These are phyloP conservation scores for Chaetops frenatus DNA, from an alignment of 2,113 vertebrate species.

Conservation along the genomic window DNA sequence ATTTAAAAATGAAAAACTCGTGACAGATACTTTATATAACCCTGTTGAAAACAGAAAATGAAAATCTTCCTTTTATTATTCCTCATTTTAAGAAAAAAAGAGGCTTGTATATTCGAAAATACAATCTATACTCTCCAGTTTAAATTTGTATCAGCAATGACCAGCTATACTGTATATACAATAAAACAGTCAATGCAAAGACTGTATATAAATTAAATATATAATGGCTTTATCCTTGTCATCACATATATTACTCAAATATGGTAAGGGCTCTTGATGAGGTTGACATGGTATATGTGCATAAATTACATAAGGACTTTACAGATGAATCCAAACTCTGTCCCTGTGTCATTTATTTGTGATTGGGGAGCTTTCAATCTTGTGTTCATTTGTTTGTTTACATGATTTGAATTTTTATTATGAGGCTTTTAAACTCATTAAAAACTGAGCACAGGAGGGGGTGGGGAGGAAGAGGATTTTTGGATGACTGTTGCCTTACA, in stretches of 20 bases:
- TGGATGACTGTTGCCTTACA: background rate
- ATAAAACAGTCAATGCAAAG: background rate
- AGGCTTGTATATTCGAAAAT: background rate
- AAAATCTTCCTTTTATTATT: background rate
- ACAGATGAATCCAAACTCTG: background rate
- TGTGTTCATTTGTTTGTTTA: background rate
- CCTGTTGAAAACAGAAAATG: background rate
- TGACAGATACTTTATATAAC: conserved; percentile 44
- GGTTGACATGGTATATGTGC: background rate
- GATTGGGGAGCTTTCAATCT: background rate
- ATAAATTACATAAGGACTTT: background rate
- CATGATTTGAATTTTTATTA: background rate
- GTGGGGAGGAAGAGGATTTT: background rate
- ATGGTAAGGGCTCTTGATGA: background rate
- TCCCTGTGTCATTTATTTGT: background rate
- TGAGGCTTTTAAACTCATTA: background rate
- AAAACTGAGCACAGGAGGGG: background rate
- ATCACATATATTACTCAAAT: background rate
- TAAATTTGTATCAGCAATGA: background rate
- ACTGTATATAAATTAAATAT: background rate
- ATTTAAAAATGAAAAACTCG: conserved; percentile 21
- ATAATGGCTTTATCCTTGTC: background rate
- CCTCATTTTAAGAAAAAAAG: background rate
- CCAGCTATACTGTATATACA: background rate
- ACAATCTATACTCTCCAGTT: background rate